A percentile compares a stretch with the other conserved stretches of the same genome.
Conservation (phyloP, 2,113 vertebrate genomes). For the Zapornia atra region DNA sequence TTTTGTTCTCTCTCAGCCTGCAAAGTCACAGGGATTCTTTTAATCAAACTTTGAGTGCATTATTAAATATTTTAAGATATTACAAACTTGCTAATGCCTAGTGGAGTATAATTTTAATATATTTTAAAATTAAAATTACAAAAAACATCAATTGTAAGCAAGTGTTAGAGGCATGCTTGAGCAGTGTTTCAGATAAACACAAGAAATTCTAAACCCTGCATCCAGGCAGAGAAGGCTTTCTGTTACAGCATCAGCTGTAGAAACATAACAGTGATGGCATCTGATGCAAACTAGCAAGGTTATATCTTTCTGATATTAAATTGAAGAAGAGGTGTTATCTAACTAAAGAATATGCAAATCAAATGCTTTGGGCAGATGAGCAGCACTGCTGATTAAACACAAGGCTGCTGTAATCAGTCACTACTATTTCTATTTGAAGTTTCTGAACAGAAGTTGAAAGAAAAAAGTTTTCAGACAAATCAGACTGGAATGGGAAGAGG, state of each 20-base stretch:
- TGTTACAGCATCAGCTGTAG: neutral
- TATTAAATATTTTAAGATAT: constrained; percentile 24
- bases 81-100: neutral
- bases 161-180: neutral
- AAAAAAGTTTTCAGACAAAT: neutral
- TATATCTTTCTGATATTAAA: neutral
- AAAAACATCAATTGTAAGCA: neutral
- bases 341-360: neutral
- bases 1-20: neutral
- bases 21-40: neutral
- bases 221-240: constrained; percentile 1
- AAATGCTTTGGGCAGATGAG: neutral
- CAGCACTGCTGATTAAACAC: neutral
- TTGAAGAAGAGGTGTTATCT: neutral
- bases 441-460: neutral
- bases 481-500: neutral
- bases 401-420: neutral
- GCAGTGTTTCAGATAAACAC: neutral
- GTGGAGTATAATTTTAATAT: neutral
- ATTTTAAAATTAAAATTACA: neutral
- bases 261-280: neutral
- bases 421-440: neutral
- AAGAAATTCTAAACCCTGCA: neutral
- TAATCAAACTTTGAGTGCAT: neutral
- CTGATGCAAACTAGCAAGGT: neutral